These are phyloP conservation scores for Otolemur crassicaudatus DNA, from an alignment of 2,797 vertebrate genomes.

Conservation along the genomic window DNA sequence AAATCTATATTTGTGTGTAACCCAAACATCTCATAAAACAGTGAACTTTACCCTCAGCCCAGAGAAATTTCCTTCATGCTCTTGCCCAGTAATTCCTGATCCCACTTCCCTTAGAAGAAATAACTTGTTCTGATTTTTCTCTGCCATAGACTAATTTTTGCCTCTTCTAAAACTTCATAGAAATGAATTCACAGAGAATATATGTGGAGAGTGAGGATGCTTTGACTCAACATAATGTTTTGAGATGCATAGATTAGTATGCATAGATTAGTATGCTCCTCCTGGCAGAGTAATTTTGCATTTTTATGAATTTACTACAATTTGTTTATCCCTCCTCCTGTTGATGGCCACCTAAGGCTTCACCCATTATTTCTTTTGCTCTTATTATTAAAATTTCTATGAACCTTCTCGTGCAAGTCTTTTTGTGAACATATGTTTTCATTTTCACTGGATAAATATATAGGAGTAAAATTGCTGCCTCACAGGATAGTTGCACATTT, in stretches of 20 bases:
- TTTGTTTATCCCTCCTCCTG: neutral
- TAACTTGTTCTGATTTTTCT: neutral
- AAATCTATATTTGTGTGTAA: neutral
- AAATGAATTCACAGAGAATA: neutral
- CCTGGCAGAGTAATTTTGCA: neutral
- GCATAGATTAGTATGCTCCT: neutral
- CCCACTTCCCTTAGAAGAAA: neutral
- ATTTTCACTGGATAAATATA: neutral
- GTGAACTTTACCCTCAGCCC: neutral
- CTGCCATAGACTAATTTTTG: neutral
- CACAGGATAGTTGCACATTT: neutral
- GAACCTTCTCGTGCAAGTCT: neutral
- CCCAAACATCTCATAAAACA: neutral
- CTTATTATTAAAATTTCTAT: neutral
- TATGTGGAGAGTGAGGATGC: neutral
- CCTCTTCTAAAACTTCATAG: conserved; percentile 11
- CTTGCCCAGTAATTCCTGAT: neutral
- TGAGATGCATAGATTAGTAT: neutral
- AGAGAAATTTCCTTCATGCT: neutral
- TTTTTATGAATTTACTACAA: neutral
- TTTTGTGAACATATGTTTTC: conserved; percentile 19
- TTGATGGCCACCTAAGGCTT: neutral
- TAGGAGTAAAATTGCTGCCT: neutral
- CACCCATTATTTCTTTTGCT: neutral
- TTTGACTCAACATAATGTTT: neutral